phyloP scores from a whole-genome alignment of 2,888 invertebrate genomes.

The Pimpla rufipes region DNA sequence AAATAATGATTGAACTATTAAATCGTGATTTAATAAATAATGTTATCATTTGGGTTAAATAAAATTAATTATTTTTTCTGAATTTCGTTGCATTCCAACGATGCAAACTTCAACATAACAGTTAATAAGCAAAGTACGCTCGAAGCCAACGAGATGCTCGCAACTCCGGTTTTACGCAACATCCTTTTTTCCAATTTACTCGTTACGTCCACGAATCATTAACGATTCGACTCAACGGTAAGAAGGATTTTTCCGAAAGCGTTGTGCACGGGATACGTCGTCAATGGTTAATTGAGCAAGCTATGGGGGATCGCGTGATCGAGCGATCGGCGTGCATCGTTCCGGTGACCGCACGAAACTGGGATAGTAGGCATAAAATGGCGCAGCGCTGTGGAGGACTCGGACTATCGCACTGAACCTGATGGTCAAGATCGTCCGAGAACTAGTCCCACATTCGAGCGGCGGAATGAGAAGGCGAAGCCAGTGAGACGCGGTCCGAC shows the following conservation, averaged over 20 bases:
- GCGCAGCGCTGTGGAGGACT: constrained; percentile 31
- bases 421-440: constrained; percentile 64
- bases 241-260: not conserved
- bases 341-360: constrained; percentile 47
- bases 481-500: constrained; percentile 62
- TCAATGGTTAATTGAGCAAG: constrained; percentile 19
- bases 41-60: too few species aligned
- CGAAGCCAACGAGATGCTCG: too few species aligned
- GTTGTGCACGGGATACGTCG: constrained; percentile 5
- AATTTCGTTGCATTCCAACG: too few species aligned
- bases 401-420: constrained; percentile 12
- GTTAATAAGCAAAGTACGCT: too few species aligned
- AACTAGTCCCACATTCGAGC: constrained; percentile 13
- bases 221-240: not conserved
- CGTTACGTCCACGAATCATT: not conserved
- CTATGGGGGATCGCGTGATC: constrained; percentile 47
- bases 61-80: too few species aligned
- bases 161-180: not conserved
- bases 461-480: constrained; percentile 60
- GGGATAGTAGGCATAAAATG: constrained; percentile 32
- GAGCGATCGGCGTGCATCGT: constrained; percentile 26
- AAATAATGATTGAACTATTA: too few species aligned
- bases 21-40: too few species aligned
- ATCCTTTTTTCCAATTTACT: not conserved
- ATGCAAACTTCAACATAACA: too few species aligned